Evolutionary conservation across 1,140 invertebrate genomes (phyloP), one percentile per base, ranked within the genome.

Genomic region (Scaptomyza hsui): DNA sequence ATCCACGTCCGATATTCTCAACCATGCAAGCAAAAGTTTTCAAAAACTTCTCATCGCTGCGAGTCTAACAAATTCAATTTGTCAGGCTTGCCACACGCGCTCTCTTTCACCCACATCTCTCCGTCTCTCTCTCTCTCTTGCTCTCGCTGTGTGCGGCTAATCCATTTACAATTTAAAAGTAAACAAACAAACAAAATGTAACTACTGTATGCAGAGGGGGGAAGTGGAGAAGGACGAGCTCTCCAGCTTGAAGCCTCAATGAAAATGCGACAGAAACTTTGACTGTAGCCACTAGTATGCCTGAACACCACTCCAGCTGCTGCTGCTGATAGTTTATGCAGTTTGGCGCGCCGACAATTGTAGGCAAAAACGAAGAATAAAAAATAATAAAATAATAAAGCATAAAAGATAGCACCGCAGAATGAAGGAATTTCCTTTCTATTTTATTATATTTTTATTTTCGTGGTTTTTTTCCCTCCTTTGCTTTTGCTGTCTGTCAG

Each of bases 101-200:
- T 37, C 57, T 35, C 41, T 10, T 16, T 29, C 15, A 5, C 13
- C 18, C 13, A n/a, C n/a, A n/a, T 12, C 16, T 2, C 55, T 10
- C 18, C n/a, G n/a, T 39, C 39, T 12, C 51, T 37, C 15, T 3
- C 51, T 6, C 47, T 9, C 2, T n/a, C n/a, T 16, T 19, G 35
- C 16, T n/a, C 24, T 16, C 78, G 53, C 42, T 62, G 52, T 72
- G 68, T 67, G 63, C 37, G 77, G 81, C 81, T 85, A 85, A 85
- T 85, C 81, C 81, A 85, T 85, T 85, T 85, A 85, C 81, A 86
- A 85, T 85, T 85, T 85, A 35, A 86, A 85, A 85, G 81, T 86
- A 85, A 86, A 86, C 81, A 85, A 85, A 85, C 80, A 85, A 85
- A 86, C 68, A 65, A 59, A 57, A 57, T 56, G 62, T 52, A 73